A percentile compares a stretch with the other conserved stretches of the same genome.
phyloP scores from a whole-genome alignment of 2,888 invertebrate genomes.

The Tenodera sinensis region DNA sequence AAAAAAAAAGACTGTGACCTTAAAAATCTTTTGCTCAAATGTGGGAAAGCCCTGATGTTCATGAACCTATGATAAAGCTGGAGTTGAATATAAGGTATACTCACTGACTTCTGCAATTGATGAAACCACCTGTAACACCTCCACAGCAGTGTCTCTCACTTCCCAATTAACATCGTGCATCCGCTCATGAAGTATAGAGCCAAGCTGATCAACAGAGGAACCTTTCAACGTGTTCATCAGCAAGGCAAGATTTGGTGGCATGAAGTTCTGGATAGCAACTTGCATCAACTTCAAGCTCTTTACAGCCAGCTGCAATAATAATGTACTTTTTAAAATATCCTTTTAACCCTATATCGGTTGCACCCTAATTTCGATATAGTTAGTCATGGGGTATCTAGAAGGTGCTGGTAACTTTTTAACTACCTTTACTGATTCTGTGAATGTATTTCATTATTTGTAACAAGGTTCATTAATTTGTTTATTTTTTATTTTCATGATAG shows the following conservation, averaged over 20 bases:
- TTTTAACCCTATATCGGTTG: too few species aligned
- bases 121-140: conserved; percentile 66
- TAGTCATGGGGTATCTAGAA: too few species aligned
- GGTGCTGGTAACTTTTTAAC: too few species aligned
- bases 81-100: conserved; percentile 38
- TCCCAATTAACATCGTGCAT: conserved; percentile 75
- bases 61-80: too few species aligned
- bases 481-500: too few species aligned
- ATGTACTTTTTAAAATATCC: neutral
- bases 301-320: conserved; percentile 59
- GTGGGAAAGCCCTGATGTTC: too few species aligned
- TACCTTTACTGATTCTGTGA: too few species aligned
- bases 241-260: conserved; percentile 72
- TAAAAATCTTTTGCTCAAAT: too few species aligned
- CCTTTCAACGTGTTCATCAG: conserved; percentile 64
- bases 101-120: conserved; percentile 68
- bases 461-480: too few species aligned
- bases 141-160: conserved; percentile 71
- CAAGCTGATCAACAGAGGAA: conserved; percentile 59
- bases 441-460: too few species aligned
- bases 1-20: too few species aligned
- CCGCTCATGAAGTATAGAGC: conserved; percentile 63
- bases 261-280: conserved; percentile 67
- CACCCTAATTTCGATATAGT: too few species aligned
- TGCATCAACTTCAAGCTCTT: conserved; percentile 67